A percentile compares a stretch with the other conserved stretches of the same genome.
Conservation (phyloP, 2,113 vertebrate genomes). For the Cephalopterus ornatus region DNA sequence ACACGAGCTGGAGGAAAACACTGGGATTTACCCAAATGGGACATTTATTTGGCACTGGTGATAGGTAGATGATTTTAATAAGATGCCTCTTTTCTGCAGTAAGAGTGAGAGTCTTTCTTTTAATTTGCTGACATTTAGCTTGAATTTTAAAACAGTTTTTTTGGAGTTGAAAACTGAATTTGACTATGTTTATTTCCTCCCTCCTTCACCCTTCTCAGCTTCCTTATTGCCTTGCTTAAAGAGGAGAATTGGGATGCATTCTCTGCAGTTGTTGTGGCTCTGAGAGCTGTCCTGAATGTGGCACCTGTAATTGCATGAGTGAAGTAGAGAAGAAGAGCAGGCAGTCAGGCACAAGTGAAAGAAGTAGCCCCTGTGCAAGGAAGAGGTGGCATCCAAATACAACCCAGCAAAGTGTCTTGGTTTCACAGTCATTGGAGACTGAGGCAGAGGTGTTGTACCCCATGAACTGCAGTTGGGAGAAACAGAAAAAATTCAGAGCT, state of each 20-base stretch:
- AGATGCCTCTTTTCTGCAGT: not conserved
- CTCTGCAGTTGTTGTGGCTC: not conserved
- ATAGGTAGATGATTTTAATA: not conserved
- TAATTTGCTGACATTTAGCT: not conserved
- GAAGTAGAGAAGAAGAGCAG: not conserved
- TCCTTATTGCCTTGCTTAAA: not conserved
- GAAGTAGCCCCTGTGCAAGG: too few species aligned
- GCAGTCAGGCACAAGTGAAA: too few species aligned
- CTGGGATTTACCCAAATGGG: not conserved
- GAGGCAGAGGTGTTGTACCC: too few species aligned
- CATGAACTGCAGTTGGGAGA: too few species aligned
- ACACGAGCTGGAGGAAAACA: not conserved
- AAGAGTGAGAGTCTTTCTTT: not conserved
- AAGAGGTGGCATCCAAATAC: too few species aligned
- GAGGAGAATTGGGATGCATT: not conserved
- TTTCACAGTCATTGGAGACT: too few species aligned
- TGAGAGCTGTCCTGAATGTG: not conserved
- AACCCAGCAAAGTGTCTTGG: too few species aligned
- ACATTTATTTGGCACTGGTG: not conserved
- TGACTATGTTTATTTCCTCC: not conserved
- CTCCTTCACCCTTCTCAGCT: not conserved
- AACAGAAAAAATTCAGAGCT: too few species aligned
- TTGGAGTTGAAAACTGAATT: not conserved
- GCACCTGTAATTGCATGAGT: not conserved
- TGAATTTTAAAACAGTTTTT: not conserved